Conservation (phyloP, 2,888 invertebrate species). For the Leptopilina drosophilae region DNA sequence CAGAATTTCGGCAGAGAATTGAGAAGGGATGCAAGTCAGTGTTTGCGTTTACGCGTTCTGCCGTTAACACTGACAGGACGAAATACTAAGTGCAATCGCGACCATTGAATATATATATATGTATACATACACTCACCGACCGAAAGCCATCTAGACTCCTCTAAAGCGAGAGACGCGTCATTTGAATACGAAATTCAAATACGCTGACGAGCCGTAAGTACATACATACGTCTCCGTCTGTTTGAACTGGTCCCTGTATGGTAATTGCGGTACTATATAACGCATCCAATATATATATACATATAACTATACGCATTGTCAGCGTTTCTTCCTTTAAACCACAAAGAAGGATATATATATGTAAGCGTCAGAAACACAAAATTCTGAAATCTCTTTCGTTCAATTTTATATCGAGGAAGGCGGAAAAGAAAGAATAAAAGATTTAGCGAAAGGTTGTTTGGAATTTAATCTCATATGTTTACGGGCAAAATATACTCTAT, state of each 20-base stretch:
- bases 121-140: slow-evolving; percentile 46
- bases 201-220: slow-evolving; percentile 72
- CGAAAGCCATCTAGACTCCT: slow-evolving; percentile 62
- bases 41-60: slow-evolving; percentile 65
- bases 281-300: slow-evolving; percentile 5
- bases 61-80: slow-evolving; percentile 62
- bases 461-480: no score
- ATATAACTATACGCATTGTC: slow-evolving; percentile 20
- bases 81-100: slow-evolving; percentile 66
- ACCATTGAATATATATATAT: slow-evolving; percentile 53
- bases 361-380: slow-evolving; percentile 8
- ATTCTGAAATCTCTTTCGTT: slow-evolving; percentile 26
- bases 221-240: slow-evolving; percentile 75
- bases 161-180: slow-evolving; percentile 65
- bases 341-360: slow-evolving; percentile 14
- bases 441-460: no score
- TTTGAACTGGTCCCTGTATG: slow-evolving; percentile 75
- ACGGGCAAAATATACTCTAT: slow-evolving; percentile 3
- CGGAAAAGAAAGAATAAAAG: no score
- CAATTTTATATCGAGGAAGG: not conserved
- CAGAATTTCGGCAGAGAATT: not conserved
- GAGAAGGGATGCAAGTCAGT: slow-evolving; percentile 42
- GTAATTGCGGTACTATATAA: slow-evolving; percentile 63
- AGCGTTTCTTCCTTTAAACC: slow-evolving; percentile 16
- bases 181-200: slow-evolving; percentile 76